Percentiles rank a stretch among this genome's conserved stretches.
Conservation (phyloP, 2,113 vertebrate species). For the Picathartes gymnocephalus region DNA sequence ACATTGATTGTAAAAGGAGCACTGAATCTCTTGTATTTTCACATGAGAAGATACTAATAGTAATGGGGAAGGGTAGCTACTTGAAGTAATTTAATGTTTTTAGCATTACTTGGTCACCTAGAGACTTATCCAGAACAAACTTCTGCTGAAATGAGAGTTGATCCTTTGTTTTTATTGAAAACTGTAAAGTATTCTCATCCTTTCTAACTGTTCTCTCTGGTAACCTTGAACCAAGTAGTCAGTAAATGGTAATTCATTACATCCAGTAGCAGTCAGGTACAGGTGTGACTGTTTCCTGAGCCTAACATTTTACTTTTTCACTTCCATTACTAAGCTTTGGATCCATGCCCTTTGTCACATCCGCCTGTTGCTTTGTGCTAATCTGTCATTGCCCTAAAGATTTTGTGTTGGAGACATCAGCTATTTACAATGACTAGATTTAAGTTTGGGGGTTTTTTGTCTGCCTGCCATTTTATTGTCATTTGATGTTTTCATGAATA, state of each 20-base stretch:
- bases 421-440: neutral
- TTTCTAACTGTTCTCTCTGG: conserved; percentile 10
- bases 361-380: neutral
- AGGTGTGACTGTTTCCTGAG: neutral
- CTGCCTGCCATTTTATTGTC: neutral
- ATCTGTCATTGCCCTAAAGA: neutral
- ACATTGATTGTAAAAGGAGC: neutral
- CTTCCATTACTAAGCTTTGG: neutral
- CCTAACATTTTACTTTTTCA: neutral
- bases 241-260: neutral
- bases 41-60: too few relatives aligned
- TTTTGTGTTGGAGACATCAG: neutral
- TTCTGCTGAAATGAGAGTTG: neutral
- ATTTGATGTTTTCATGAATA: neutral
- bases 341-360: neutral
- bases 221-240: conserved; percentile 21
- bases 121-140: neutral
- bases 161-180: neutral
- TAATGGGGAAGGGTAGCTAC: neutral
- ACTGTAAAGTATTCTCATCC: neutral
- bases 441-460: neutral
- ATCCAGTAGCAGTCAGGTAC: neutral
- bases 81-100: neutral
- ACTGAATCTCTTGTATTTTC: neutral
- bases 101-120: neutral